Evolutionary conservation across 2,113 vertebrate species (phyloP).

Genomic region (Todiramphus saurophagus): DNA sequence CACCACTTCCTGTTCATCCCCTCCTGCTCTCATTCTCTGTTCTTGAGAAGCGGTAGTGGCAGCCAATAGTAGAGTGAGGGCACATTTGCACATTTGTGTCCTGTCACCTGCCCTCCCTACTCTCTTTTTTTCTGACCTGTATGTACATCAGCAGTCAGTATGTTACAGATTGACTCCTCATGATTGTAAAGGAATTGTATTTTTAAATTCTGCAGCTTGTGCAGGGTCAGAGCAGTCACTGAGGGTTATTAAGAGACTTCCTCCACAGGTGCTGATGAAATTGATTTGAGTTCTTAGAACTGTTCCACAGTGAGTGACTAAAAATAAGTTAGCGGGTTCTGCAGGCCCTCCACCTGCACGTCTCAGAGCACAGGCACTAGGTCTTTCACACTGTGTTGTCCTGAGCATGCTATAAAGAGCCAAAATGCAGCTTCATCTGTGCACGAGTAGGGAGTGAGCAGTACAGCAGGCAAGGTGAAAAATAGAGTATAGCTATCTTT

Average conservation of each 20-base stretch:
- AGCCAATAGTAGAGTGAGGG: background rate
- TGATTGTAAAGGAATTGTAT: background rate
- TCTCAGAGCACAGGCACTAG: background rate
- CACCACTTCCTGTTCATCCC: background rate
- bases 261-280: background rate
- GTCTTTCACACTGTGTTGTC: background rate
- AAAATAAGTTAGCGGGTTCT: background rate
- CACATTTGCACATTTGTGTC: background rate
- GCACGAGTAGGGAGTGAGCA: background rate
- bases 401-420: background rate
- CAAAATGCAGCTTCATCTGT: background rate
- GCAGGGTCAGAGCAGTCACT: background rate
- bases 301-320: background rate
- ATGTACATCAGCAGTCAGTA: background rate
- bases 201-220: background rate
- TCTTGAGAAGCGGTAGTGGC: background rate
- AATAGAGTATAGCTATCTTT: background rate
- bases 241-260: background rate
- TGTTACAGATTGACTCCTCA: accelerated
- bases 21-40: background rate
- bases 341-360: background rate
- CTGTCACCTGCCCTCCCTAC: accelerated
- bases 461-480: background rate
- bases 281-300: conserved; percentile 33
- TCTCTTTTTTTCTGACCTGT: background rate